Base-by-base conservation (phyloP, 2,888 invertebrate genomes). In the Corbicula japonica region DNA sequence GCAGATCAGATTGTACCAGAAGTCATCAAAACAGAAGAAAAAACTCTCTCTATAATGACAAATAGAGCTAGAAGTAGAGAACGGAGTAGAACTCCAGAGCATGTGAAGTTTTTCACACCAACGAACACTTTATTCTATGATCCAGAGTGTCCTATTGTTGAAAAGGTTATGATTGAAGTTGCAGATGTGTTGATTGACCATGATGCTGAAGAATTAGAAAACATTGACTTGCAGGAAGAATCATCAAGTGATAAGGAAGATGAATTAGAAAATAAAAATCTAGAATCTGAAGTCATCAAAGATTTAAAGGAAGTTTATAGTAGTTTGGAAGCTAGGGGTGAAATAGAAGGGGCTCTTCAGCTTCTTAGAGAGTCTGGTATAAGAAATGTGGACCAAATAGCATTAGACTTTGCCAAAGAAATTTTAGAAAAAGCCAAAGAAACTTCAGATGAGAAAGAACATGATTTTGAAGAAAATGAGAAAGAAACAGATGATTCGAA, bases 71-170 rank as follows among this genome's bases (percentile, higher is more conserved):
- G n/a, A n/a, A n/a, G n/a, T n/a, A n/a, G 66, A 41, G 66, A 66
- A n/a, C 26, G 66, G 23, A 66, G 66, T 26, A 54, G 35, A 28
- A 66, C 66, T 23, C 66, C 66, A 28, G 66, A 72, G 10, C 81
- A 77, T 77, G 81, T 81, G 15, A 74, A 46, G 21, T 81, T 81
- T 65, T 74, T 74, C 10, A 65, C 69, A 46, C 81, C 81, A 32
- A 77, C 76, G 18, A 81, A 77, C 48, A 77, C 61, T n/a, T 63
- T 81, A n/a, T 73, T 77, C 50, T 81, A 74, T 77, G 81, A 81
- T 50, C 81, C 81, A 44, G 81, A 81, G 18, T 81, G 76, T 46
- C 81, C 81, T 12, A 63, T 77, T 48, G 54, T 81, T 50, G 81
- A 81, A 34, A 77, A 54, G 28, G 81, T 77, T 21, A 65, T 74